Percentiles rank a stretch among this genome's conserved stretches.
These are phyloP conservation scores for Lissocephala sabroskyi DNA, from an alignment of 2,888 invertebrate genomes.

Conservation along the genomic window DNA sequence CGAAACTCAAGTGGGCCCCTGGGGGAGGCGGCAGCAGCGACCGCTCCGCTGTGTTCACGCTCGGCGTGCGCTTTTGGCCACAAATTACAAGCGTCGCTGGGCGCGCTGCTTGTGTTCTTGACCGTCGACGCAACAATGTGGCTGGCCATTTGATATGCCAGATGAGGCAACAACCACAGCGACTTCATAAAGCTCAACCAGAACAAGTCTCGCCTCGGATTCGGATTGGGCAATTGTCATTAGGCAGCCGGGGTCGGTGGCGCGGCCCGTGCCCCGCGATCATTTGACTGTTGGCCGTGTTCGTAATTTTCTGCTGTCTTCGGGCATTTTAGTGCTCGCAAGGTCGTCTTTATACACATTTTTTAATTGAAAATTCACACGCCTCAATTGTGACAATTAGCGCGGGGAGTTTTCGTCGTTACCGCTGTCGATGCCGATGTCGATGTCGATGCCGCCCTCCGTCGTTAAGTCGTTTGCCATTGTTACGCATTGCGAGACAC, in stretches of 20 bases:
- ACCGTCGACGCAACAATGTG: slow-evolving; percentile 38
- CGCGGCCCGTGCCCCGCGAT: no score
- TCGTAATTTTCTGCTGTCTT: slow-evolving; percentile 22
- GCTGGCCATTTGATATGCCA: slow-evolving; percentile 28
- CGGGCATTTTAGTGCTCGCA: slow-evolving; percentile 16
- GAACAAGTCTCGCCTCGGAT: slow-evolving; percentile 31
- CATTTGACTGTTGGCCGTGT: not conserved
- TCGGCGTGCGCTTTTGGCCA: slow-evolving; percentile 26
- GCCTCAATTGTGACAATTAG: slow-evolving; percentile 59
- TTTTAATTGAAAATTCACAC: slow-evolving; percentile 50
- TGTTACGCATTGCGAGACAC: slow-evolving; percentile 3
- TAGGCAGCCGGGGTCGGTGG: slow-evolving; percentile 26
- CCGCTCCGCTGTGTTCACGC: slow-evolving; percentile 53
- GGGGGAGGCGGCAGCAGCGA: not conserved
- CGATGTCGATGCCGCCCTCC: not conserved
- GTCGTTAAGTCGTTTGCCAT: not conserved
- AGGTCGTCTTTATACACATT: slow-evolving; percentile 38
- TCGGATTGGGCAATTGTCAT: slow-evolving; percentile 43
- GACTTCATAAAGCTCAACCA: slow-evolving; percentile 31
- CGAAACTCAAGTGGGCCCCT: slow-evolving; percentile 14
- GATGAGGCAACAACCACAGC: slow-evolving; percentile 22
- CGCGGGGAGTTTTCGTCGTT: slow-evolving; percentile 14
- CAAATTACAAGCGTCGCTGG: slow-evolving; percentile 16
- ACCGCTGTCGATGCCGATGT: not conserved
- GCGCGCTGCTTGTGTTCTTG: slow-evolving; percentile 49